Percentiles rank a stretch among this genome's conserved stretches.
Evolutionary conservation across 2,113 vertebrate species (phyloP).

Genomic region (Calidris pygmaea): DNA sequence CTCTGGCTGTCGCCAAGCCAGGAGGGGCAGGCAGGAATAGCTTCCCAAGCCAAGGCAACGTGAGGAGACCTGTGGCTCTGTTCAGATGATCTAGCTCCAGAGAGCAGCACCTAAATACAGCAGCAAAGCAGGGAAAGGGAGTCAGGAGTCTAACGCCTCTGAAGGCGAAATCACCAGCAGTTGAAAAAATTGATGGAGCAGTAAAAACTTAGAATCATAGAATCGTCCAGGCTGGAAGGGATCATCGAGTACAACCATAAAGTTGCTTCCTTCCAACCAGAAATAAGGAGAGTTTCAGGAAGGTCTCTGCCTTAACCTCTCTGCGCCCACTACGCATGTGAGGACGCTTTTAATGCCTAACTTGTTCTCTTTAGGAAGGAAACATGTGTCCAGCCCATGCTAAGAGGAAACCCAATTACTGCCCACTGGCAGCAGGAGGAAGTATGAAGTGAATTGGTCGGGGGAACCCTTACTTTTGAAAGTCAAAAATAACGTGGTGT

Average conservation of each 20-base stretch:
- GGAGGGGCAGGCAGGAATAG: neutral
- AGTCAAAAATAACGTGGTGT: neutral
- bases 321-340: neutral
- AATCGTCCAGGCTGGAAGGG: neutral
- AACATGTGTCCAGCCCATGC: neutral
- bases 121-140: neutral
- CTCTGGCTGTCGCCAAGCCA: neutral
- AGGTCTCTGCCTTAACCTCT: neutral
- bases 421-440: neutral
- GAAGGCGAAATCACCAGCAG: neutral
- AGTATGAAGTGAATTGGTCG: neutral
- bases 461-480: neutral
- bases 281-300: neutral
- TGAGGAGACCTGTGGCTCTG: neutral
- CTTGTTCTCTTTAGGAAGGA: neutral
- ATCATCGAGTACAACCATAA: neutral
- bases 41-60: neutral
- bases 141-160: neutral
- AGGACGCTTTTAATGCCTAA: neutral
- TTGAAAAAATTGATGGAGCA: neutral
- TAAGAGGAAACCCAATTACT: neutral
- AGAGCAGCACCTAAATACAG: neutral
- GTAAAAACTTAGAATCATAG: neutral
- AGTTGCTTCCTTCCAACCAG: neutral
- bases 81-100: neutral